A percentile compares a stretch with the other conserved stretches of the same genome.
phyloP scores from a whole-genome alignment of 2,888 invertebrate species.

The Hirtodrosophila histrioides region DNA sequence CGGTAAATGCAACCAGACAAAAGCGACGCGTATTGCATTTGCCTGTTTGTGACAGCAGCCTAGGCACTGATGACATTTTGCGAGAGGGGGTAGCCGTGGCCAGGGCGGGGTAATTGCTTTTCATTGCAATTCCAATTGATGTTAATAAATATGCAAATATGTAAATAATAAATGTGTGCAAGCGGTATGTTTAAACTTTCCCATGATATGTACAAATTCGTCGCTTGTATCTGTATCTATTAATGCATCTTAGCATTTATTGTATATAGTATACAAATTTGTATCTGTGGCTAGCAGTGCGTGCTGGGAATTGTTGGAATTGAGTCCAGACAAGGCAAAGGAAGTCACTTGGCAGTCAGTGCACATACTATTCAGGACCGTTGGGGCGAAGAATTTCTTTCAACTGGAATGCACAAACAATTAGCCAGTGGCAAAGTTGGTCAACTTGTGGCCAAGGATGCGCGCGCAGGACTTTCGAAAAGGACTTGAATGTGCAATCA shows the following conservation, averaged over 20 bases:
- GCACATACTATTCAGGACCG: not conserved
- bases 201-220: not conserved
- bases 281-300: no score
- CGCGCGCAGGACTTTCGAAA: not conserved
- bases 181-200: not conserved
- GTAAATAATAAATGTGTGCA: constrained; percentile 11
- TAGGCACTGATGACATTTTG: constrained; percentile 9
- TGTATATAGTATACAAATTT: not conserved
- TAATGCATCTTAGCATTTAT: not conserved
- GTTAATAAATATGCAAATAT: constrained; percentile 17
- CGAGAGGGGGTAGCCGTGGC: not conserved
- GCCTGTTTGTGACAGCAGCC: constrained; percentile 53
- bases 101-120: constrained; percentile 19
- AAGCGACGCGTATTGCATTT: constrained; percentile 10
- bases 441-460: constrained; percentile 10
- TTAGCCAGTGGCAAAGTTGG: constrained; percentile 40
- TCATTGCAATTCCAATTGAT: constrained; percentile 30
- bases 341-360: not conserved
- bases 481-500: constrained; percentile 28
- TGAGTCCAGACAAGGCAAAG: not conserved
- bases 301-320: not conserved
- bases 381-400: constrained; percentile 1
- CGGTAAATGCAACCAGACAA: constrained; percentile 16
- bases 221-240: not conserved
- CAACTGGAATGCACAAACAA: constrained; percentile 41